Percentiles rank a stretch among this genome's conserved stretches.
These are phyloP conservation scores for Eriocheir sinensis DNA, from an alignment of 1,140 invertebrate species.

Conservation along the genomic window DNA sequence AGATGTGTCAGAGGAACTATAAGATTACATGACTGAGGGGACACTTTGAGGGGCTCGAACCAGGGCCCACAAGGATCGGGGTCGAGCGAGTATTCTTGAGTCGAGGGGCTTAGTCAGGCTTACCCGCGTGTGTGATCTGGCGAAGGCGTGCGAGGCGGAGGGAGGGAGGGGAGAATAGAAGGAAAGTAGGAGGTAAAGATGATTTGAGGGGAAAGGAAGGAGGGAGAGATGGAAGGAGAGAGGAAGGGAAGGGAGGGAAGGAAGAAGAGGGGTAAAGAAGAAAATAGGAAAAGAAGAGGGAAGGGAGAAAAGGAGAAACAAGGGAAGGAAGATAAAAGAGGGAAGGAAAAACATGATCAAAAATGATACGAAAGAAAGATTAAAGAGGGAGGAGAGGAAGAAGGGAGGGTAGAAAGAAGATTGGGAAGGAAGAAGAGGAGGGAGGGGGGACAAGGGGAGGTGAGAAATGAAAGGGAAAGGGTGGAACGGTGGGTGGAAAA, in stretches of 20 bases:
- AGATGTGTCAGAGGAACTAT: constrained; percentile 5
- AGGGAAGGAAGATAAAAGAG: not conserved
- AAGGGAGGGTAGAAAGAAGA: not conserved
- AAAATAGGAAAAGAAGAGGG: not conserved
- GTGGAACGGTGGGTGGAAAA: not conserved
- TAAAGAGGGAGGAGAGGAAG: not conserved
- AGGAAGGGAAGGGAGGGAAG: not conserved
- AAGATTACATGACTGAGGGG: constrained; percentile 12
- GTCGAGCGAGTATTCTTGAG: constrained; percentile 10
- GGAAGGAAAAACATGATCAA: too few relatives aligned
- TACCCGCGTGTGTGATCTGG: not conserved
- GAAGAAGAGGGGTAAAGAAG: not conserved
- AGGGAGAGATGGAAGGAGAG: not conserved
- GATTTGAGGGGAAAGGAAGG: too few relatives aligned
- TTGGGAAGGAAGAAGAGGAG: not conserved
- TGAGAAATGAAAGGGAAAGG: not conserved
- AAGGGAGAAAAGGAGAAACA: not conserved
- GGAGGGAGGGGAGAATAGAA: not conserved
- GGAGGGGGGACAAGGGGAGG: not conserved
- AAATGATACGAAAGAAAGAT: too few relatives aligned
- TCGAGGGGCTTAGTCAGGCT: not conserved
- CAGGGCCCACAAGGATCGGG: not conserved
- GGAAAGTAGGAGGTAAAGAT: too few relatives aligned
- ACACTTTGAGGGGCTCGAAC: not conserved
- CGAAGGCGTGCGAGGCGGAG: not conserved